Conservation (phyloP, 2,113 vertebrate genomes). For the Ranitomeya imitator region DNA sequence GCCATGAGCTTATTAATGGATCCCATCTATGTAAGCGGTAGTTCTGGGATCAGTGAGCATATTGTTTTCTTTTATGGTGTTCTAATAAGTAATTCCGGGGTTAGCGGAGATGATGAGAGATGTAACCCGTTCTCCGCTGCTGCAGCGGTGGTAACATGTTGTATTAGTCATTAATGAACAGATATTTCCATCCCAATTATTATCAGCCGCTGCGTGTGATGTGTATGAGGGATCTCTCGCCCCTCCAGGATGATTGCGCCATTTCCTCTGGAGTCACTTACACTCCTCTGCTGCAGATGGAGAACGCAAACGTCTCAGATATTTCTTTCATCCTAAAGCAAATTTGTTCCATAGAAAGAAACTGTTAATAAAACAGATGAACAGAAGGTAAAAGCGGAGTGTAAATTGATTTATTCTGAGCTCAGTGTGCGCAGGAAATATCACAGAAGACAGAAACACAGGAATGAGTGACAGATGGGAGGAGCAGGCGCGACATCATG, state of each 20-base stretch:
- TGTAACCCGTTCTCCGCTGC: too few relatives aligned
- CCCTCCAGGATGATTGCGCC: background rate
- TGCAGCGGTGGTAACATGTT: background rate
- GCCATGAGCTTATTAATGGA: too few relatives aligned
- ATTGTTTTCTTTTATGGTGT: too few relatives aligned
- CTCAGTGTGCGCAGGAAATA: slow-evolving; percentile 1
- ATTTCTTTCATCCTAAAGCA: slow-evolving; percentile 31
- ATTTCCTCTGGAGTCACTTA: background rate
- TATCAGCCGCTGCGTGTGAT: background rate
- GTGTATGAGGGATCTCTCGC: background rate
- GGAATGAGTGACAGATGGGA: background rate
- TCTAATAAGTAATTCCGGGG: too few relatives aligned
- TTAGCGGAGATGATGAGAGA: too few relatives aligned
- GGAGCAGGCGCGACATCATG: background rate
- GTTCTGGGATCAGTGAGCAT: too few relatives aligned
- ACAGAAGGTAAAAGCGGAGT: slow-evolving; percentile 27
- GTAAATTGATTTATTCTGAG: slow-evolving; percentile 40
- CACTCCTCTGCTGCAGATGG: slow-evolving; percentile 34
- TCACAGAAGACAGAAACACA: background rate
- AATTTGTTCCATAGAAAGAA: slow-evolving; percentile 36
- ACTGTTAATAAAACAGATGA: slow-evolving; percentile 21
- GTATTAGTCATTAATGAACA: background rate
- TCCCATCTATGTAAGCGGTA: too few relatives aligned
- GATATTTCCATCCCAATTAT: background rate
- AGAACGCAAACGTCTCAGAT: slow-evolving; percentile 22